A percentile compares a stretch with the other conserved stretches of the same genome.
Conservation (phyloP, 2,888 invertebrate genomes). For the Vannuccia rotundouncinata region DNA sequence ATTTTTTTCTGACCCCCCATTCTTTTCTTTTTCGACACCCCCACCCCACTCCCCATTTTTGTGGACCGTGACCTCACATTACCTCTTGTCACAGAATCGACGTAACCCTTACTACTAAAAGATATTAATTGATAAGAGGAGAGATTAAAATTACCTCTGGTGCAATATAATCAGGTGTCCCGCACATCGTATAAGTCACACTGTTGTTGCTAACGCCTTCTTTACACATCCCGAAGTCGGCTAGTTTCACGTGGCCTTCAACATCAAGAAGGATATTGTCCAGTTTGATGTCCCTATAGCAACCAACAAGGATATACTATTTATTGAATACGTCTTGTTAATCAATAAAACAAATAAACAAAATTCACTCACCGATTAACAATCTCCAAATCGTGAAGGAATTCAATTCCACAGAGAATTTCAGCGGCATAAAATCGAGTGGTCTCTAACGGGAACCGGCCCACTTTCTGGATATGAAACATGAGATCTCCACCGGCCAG, state of each 20-base stretch:
- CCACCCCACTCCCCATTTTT: no score
- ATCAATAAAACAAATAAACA: constrained; percentile 4
- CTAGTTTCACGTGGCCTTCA: constrained; percentile 93
- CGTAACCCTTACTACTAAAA: background rate
- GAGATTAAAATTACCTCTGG: constrained; percentile 69
- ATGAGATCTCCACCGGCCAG: constrained; percentile 97
- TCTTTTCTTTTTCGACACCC: no score
- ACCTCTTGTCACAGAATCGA: no score
- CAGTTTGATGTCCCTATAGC: constrained; percentile 80
- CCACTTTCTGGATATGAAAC: constrained; percentile 96
- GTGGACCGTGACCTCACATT: no score
- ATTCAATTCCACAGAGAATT: constrained; percentile 90
- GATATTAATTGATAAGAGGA: background rate
- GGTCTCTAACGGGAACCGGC: constrained; percentile 74
- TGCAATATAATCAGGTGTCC: constrained; percentile 95
- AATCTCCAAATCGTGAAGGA: constrained; percentile 88
- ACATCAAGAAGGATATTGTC: constrained; percentile 92
- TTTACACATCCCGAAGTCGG: constrained; percentile 99
- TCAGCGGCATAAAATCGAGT: constrained; percentile 91
- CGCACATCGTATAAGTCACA: constrained; percentile 88
- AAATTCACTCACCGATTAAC: constrained; percentile 73
- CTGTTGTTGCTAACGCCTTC: constrained; percentile 88
- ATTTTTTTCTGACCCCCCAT: no score
- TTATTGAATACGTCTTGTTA: background rate
- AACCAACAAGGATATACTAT: background rate